phyloP scores from a whole-genome alignment of 2,888 invertebrate species.

The Tipula helvola region DNA sequence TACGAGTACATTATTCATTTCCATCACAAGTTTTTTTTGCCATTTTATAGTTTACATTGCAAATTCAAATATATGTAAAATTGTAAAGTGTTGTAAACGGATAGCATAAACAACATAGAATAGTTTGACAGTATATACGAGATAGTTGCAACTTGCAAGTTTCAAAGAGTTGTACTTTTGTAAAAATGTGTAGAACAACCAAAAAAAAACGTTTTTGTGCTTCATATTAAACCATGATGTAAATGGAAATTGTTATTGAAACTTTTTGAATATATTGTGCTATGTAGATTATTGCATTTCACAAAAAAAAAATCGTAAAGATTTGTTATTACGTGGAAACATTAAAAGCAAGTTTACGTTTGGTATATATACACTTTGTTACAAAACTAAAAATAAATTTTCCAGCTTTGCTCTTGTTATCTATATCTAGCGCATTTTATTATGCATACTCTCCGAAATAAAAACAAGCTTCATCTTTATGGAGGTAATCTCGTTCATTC shows the following conservation, averaged over 20 bases:
- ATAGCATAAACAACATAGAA: background rate
- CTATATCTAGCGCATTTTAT: too few species aligned
- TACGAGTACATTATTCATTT: background rate
- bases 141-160: background rate
- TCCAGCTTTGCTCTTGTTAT: too few species aligned
- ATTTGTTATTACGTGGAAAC: background rate
- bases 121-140: background rate
- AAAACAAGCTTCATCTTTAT: too few species aligned
- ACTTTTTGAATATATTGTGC: background rate
- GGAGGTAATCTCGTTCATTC: background rate
- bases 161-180: background rate
- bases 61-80: background rate
- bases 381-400: background rate
- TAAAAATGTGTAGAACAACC: background rate
- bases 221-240: background rate
- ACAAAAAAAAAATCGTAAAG: background rate
- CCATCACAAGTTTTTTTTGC: background rate
- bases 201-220: background rate
- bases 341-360: background rate
- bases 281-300: background rate
- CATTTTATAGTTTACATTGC: background rate
- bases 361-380: background rate
- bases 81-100: background rate
- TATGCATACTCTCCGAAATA: too few species aligned
- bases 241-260: background rate